phyloP scores from a whole-genome alignment of 2,113 vertebrate species.

The Stomatorhinus ivindoensis region DNA sequence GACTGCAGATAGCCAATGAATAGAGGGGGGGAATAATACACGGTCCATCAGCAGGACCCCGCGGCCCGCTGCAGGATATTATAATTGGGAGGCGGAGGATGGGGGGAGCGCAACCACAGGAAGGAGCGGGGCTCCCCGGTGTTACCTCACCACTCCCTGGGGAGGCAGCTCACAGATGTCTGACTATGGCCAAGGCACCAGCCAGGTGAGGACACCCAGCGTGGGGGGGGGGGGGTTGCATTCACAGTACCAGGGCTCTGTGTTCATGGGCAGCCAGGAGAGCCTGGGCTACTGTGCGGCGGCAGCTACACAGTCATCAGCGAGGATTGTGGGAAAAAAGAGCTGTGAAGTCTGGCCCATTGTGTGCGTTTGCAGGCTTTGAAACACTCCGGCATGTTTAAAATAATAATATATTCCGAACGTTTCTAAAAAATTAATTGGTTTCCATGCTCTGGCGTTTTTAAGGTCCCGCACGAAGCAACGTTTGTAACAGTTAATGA shows the following conservation, averaged over 20 bases:
- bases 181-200: neutral
- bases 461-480: neutral
- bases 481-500: neutral
- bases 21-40: conserved; percentile 44
- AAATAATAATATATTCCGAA: neutral
- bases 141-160: neutral
- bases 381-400: neutral
- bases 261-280: neutral
- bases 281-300: neutral
- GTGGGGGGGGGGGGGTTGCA: neutral
- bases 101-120: neutral
- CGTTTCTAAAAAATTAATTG: neutral
- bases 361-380: neutral
- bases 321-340: neutral
- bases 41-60: conserved; percentile 46
- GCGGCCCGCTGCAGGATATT: conserved; percentile 41
- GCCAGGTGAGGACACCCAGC: neutral
- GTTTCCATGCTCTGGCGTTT: neutral
- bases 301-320: neutral
- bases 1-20: conserved; percentile 60
- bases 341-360: neutral
- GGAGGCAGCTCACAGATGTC: neutral
- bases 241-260: neutral
- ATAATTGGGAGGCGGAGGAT: neutral
- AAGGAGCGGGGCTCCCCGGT: neutral